Evolutionary conservation across 1,140 invertebrate species (phyloP), one percentile per base, ranked within the genome.

Genomic region (Stratiolaelaps scimitus): DNA sequence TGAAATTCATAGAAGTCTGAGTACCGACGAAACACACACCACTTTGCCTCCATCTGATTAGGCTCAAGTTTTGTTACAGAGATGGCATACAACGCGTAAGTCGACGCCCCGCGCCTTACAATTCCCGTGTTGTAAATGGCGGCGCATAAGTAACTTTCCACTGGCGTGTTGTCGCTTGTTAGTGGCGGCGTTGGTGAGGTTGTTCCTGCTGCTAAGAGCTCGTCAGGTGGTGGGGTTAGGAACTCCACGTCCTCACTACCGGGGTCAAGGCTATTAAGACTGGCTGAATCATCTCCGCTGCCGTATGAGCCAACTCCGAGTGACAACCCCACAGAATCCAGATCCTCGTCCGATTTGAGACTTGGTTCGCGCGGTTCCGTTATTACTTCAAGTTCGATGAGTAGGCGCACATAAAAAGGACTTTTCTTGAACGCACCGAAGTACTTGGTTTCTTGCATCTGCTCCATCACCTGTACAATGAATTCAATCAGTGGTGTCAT

Each of bases 1-100:
- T 90, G 83, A 7, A 94, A 77, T 73, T 90, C 87, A 73, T 93
- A 84, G 76, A 96, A 95, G 76, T 95, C 91, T 40, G 88, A 92
- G 72, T 94, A 96, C 65, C 81, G 70, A 65, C 82, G 68, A 65
- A 81, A 78, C n/a, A 81, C 77, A 71, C 79, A 78, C 76, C 79
- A 81, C n/a, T 84, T 83, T 74, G 85, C 79, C 70, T 82, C 83
- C 2, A 81, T 81, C 68, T 79, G 81, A 64, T 73, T 71, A 71
- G 84, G 70, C 64, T 67, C 48, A 48, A 68, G 64, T 26, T 72
- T 82, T 0, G 79, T 83, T 0, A 93, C 89, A 28, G 85, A 82
- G 20, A 94, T 83, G 1, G 89, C 88, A 76, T 95, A 95, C 66
- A 93, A 85, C 0, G 89, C 90, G 75, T 88, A 93, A 0, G 85